Percentiles rank a stretch among this genome's conserved stretches.
phyloP scores from a whole-genome alignment of 2,113 vertebrate genomes.

The Ciconia stormi region DNA sequence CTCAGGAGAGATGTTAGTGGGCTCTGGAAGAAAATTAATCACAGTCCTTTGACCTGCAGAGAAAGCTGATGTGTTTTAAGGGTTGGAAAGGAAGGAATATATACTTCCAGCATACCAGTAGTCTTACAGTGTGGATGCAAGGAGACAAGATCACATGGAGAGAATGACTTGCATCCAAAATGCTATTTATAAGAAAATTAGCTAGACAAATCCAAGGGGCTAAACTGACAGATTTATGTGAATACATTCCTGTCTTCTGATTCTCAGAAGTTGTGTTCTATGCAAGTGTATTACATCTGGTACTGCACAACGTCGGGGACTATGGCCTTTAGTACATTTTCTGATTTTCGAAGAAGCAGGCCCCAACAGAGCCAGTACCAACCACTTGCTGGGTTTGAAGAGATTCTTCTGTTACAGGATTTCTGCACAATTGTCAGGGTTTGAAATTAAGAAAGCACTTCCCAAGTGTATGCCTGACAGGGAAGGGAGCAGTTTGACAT shows the following conservation, averaged over 20 bases:
- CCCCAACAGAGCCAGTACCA: not conserved
- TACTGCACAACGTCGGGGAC: not conserved
- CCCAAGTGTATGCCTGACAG: not conserved
- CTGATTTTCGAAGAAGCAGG: not conserved
- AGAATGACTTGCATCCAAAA: not conserved
- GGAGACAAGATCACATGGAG: not conserved
- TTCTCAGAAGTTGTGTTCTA: not conserved
- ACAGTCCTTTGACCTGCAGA: not conserved
- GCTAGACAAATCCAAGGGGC: not conserved
- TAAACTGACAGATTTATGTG: not conserved
- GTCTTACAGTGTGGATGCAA: not conserved
- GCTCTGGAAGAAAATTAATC: not conserved
- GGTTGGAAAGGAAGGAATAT: not conserved
- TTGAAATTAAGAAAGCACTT: not conserved
- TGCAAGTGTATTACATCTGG: not conserved
- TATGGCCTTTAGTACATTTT: not conserved
- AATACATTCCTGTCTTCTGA: not conserved
- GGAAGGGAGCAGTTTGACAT: not conserved
- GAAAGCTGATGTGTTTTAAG: not conserved
- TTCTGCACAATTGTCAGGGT: not conserved
- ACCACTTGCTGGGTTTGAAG: not conserved
- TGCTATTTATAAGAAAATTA: not conserved
- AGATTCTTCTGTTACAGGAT: not conserved
- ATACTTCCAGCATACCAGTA: not conserved
- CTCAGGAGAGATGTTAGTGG: not conserved